phyloP scores from a whole-genome alignment of 2,113 vertebrate genomes.

The Crotalus horridus region DNA sequence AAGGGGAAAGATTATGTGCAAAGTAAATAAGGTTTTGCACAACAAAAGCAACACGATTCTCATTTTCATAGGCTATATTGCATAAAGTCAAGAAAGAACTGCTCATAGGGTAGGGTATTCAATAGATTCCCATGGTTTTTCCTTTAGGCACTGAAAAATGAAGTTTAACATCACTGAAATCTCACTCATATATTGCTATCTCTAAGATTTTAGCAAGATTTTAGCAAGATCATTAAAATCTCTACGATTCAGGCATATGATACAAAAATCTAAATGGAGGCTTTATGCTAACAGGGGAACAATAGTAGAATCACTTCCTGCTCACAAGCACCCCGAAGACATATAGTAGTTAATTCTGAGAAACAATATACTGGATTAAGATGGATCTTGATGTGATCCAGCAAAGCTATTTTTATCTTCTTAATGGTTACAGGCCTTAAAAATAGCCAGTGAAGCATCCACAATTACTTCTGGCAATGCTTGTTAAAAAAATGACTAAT shows the following conservation, averaged over 20 bases:
- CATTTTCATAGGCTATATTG: not conserved
- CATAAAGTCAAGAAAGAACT: not conserved
- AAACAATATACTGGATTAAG: not conserved
- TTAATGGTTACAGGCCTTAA: not conserved
- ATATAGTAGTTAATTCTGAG: not conserved
- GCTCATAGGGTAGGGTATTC: not conserved
- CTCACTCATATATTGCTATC: not conserved
- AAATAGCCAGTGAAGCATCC: not conserved
- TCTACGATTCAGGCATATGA: not conserved
- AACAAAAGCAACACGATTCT: not conserved
- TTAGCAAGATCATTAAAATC: not conserved
- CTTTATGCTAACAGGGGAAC: not conserved
- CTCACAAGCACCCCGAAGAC: not conserved
- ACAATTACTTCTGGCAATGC: not conserved
- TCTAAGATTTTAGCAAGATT: not conserved
- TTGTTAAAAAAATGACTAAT: not conserved
- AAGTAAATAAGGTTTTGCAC: not conserved
- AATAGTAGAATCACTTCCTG: not conserved
- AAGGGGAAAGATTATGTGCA: conserved; percentile 17
- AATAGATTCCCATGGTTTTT: not conserved
- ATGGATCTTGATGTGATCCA: not conserved
- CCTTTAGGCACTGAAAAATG: not conserved
- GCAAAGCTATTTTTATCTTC: not conserved
- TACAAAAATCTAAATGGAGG: not conserved
- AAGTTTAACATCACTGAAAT: not conserved